Percentiles rank a stretch among this genome's conserved stretches.
Conservation (phyloP, 2,888 invertebrate species). For the Melanotus villosus region DNA sequence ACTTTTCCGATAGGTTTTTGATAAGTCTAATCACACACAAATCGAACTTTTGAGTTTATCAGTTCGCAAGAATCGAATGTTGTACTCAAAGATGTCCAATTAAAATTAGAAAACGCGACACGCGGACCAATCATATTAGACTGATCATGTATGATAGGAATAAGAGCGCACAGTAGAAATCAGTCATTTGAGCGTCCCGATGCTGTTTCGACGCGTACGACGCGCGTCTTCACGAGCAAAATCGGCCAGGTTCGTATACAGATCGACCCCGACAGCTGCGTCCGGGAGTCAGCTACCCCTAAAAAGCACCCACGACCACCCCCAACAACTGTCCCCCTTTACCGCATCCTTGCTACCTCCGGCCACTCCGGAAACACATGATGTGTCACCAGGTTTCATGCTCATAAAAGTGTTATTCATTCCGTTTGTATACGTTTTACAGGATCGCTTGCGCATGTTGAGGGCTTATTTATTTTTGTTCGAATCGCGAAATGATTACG, state of each 20-base stretch:
- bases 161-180: slow-evolving; percentile 45
- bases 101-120: slow-evolving; percentile 27
- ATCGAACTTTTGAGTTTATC: too few species aligned
- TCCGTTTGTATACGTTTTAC: slow-evolving; percentile 26
- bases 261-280: slow-evolving; percentile 53
- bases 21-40: background rate
- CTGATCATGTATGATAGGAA: slow-evolving; percentile 41
- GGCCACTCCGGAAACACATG: slow-evolving; percentile 46
- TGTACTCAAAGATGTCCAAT: slow-evolving; percentile 24
- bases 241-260: slow-evolving; percentile 46
- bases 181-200: slow-evolving; percentile 49
- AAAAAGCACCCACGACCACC: slow-evolving; percentile 40
- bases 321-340: slow-evolving; percentile 39
- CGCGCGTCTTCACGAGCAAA: slow-evolving; percentile 47
- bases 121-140: slow-evolving; percentile 40
- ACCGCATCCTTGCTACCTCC: slow-evolving; percentile 45
- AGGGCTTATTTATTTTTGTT: slow-evolving; percentile 21
- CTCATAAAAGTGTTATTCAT: slow-evolving; percentile 39
- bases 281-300: slow-evolving; percentile 51
- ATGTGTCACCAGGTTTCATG: slow-evolving; percentile 45
- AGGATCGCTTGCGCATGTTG: slow-evolving; percentile 18
- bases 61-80: too few species aligned
- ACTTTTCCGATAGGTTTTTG: background rate
- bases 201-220: slow-evolving; percentile 47
- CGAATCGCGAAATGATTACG: slow-evolving; percentile 15